Base-by-base conservation (phyloP, 2,888 invertebrate species). In the Ellobium chinense region DNA sequence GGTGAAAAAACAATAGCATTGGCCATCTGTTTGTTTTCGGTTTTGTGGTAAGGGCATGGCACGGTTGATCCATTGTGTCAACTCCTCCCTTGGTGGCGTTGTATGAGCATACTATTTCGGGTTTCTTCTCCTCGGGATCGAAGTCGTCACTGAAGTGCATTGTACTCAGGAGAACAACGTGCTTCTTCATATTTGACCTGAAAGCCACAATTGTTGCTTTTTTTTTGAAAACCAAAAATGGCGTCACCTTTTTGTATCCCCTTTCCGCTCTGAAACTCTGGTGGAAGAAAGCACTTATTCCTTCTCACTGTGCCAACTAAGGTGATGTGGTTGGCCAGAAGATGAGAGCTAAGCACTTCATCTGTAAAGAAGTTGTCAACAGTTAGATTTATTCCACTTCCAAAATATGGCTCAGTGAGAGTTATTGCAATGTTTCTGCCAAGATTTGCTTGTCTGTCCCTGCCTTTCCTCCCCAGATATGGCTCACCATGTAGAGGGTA, bases 1-100 rank as follows among this genome's bases (percentile, higher is more conserved):
- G 77, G 65, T 83, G 80, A 39, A 27, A 78, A 54, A 81, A 84
- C 18, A 85, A 18, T 0, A 79, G 80, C 73, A 84, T 27, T 29
- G 65, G 75, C 63, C 77, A 77, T 56, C 68, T 39, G 12, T 58
- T 56, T n/a, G 77, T 58, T 14, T 58, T 66, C 31, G 58, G 27
- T 36, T 78, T 78, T 56, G 58, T 58, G 1, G 77, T 78, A n/a
- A 68, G 36, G 3, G 60, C 27, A 37, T 69, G 78, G 12, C 46
- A 37, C 69, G 60, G 68, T 37, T 78, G 68, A 37, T 78, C 78
- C 58, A 69, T 68, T 21, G 60, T 29, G 58, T 78, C 69, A 4
- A 69, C 69, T 54, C 69, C 62, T 7, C 78, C 78, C 37, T 78
- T 69, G 36, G 69, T 68, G 34, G 65, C 37, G 24, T 78, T 78